Percentiles rank a stretch among this genome's conserved stretches.
Evolutionary conservation across 1,140 invertebrate genomes (phyloP).

Genomic region (Parapsyche elsis): DNA sequence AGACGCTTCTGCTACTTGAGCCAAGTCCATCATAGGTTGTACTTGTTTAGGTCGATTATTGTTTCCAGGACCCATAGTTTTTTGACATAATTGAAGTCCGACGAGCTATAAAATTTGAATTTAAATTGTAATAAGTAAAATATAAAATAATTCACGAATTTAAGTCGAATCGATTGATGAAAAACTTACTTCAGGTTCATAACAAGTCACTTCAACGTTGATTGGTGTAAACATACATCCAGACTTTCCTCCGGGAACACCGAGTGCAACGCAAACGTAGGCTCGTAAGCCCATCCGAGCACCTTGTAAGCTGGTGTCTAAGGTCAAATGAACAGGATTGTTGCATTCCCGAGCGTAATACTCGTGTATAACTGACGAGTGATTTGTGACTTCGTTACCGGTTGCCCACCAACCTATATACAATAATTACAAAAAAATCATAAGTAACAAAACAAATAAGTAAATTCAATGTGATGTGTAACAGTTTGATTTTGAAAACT

Average conservation of each 20-base stretch:
- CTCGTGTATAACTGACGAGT: constrained; percentile 97
- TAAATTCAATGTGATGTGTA: not conserved
- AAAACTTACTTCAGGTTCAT: constrained; percentile 87
- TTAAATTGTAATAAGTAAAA: constrained; percentile 6
- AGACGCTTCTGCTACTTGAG: constrained; percentile 86
- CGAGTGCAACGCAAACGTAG: constrained; percentile 85
- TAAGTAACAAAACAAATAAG: not conserved
- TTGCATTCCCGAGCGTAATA: constrained; percentile 95
- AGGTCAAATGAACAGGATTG: constrained; percentile 93
- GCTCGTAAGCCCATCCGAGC: constrained; percentile 89
- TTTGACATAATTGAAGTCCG: constrained; percentile 81
- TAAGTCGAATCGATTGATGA: not conserved
- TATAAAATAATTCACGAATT: not conserved
- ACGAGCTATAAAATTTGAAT: constrained; percentile 65
- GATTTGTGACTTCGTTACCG: constrained; percentile 94
- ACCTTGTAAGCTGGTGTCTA: constrained; percentile 89
- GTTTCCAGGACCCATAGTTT: constrained; percentile 74
- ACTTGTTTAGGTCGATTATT: constrained; percentile 71
- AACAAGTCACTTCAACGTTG: constrained; percentile 84
- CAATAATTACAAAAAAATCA: not conserved
- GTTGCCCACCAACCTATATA: constrained; percentile 94
- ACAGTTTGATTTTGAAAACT: no score
- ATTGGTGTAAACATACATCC: constrained; percentile 97
- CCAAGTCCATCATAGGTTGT: constrained; percentile 85
- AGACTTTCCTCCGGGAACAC: constrained; percentile 89